Percentiles rank a stretch among this genome's conserved stretches.
Conservation (phyloP, 2,888 invertebrate genomes). For the Dasypogon diadema region DNA sequence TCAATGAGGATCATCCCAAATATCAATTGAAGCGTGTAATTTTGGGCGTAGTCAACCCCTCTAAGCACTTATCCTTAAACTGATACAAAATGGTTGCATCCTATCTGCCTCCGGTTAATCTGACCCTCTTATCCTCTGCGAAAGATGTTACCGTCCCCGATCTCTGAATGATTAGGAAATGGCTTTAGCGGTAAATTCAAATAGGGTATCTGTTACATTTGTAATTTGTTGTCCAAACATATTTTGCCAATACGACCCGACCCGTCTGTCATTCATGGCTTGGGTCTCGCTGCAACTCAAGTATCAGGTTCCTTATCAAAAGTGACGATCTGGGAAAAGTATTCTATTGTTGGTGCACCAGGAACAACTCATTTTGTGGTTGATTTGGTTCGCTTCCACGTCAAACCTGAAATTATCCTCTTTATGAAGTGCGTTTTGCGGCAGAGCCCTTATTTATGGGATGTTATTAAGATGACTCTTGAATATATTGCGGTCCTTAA, state of each 20-base stretch:
- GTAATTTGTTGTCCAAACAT: conserved; percentile 58
- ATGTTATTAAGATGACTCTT: conserved; percentile 12
- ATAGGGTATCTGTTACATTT: conserved; percentile 56
- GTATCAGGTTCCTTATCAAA: conserved; percentile 63
- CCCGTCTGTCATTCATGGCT: conserved; percentile 8
- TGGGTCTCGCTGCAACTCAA: conserved; percentile 57
- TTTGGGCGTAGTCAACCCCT: conserved; percentile 55
- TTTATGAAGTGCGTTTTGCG: conserved; percentile 15
- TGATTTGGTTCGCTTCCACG: conserved; percentile 53
- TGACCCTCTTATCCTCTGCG: conserved; percentile 15
- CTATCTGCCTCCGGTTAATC: not conserved
- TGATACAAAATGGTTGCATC: conserved; percentile 35
- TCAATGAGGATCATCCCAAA: conserved; percentile 56
- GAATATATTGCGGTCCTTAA: conserved; percentile 9
- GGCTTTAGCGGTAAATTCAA: conserved; percentile 54
- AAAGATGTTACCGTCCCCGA: conserved; percentile 47
- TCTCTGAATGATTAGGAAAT: conserved; percentile 54
- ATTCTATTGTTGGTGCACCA: conserved; percentile 16
- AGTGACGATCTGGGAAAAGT: conserved; percentile 60
- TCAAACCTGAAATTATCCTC: conserved; percentile 17
- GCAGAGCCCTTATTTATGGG: conserved; percentile 1
- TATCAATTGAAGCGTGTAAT: conserved; percentile 52
- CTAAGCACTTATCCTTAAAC: conserved; percentile 46
- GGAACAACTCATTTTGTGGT: conserved; percentile 56
- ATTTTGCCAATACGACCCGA: conserved; percentile 50